Conservation (phyloP, 2,888 invertebrate species). For the Synergus gifuensis region DNA sequence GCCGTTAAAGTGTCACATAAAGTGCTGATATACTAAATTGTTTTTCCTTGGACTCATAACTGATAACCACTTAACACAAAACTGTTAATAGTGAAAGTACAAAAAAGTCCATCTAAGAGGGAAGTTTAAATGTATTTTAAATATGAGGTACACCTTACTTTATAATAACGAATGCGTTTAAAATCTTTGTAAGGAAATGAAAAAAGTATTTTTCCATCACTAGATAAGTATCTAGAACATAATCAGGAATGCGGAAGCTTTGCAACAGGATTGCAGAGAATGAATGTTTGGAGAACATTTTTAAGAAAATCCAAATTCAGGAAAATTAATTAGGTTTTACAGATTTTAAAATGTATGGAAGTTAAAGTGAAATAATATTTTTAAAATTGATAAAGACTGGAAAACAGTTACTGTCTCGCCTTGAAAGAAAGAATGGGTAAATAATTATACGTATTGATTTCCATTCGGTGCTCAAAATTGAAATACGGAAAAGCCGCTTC, state of each 20-base stretch:
- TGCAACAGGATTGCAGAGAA: neutral
- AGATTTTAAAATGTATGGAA: no score
- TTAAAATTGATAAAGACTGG: no score
- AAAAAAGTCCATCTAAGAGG: neutral
- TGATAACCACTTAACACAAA: constrained; percentile 7
- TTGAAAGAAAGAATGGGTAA: no score
- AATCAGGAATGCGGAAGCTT: neutral
- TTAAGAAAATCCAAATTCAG: neutral
- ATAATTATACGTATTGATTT: no score
- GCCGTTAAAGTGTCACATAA: neutral
- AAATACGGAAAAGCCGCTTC: no score
- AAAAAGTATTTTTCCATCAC: neutral
- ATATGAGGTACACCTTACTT: neutral
- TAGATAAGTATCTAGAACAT: neutral
- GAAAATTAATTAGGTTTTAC: neutral
- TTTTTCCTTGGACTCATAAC: neutral
- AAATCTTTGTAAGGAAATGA: neutral
- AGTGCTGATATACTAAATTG: constrained; percentile 7
- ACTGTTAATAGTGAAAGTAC: neutral
- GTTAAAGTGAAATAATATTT: no score
- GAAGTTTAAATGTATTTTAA: constrained; percentile 3
- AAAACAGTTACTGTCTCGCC: no score
- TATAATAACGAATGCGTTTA: neutral
- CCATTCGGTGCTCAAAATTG: no score
- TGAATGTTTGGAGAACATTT: neutral